Conservation (phyloP, 2,888 invertebrate genomes). For the Limenitis camilla region DNA sequence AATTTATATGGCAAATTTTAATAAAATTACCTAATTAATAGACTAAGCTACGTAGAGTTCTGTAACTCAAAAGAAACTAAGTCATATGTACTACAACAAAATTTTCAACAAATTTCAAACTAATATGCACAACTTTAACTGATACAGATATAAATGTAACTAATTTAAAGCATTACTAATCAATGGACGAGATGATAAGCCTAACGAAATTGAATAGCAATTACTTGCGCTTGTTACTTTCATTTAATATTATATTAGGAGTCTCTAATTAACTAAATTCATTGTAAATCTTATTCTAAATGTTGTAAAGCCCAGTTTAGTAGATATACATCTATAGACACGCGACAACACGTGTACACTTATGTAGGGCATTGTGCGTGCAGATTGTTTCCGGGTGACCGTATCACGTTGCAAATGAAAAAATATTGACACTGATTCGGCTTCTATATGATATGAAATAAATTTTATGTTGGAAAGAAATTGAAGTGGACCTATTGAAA, state of each 20-base stretch:
- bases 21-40: too few species aligned
- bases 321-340: constrained; percentile 6
- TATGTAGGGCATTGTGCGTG: constrained; percentile 26
- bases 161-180: background rate
- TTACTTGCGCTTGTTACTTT: constrained; percentile 14
- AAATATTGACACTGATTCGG: constrained; percentile 26
- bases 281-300: background rate
- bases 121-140: too few species aligned
- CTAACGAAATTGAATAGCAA: constrained; percentile 21
- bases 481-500: background rate
- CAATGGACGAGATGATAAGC: constrained; percentile 7
- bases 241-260: background rate
- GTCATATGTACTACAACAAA: too few species aligned
- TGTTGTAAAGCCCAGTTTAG: background rate
- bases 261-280: background rate
- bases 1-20: too few species aligned
- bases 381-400: constrained; percentile 33
- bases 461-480: background rate
- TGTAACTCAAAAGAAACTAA: too few species aligned
- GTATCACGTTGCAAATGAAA: constrained; percentile 28
- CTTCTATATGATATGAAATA: constrained; percentile 13
- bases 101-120: too few species aligned
- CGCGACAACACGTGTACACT: constrained; percentile 29
- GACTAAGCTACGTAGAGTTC: too few species aligned
- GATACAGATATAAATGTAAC: background rate